These are phyloP conservation scores for Alloplasta piceator DNA, from an alignment of 2,888 invertebrate genomes.

Conservation along the genomic window DNA sequence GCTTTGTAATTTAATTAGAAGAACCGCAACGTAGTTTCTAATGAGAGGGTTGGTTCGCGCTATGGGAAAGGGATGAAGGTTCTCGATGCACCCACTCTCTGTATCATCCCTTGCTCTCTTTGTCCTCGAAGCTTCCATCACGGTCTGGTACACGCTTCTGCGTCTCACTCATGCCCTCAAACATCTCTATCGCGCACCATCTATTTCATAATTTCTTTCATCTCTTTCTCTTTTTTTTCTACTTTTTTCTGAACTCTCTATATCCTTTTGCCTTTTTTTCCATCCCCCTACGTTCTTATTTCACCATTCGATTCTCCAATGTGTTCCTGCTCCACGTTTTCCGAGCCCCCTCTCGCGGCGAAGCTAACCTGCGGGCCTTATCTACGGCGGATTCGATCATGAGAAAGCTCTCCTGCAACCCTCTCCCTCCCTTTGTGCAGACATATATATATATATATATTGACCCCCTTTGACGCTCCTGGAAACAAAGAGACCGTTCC, in stretches of 20 bases:
- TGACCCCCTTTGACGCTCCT: slow-evolving; percentile 70
- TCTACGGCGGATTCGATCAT: slow-evolving; percentile 31
- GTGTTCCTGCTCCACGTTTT: slow-evolving; percentile 50
- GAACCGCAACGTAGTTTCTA: slow-evolving; percentile 67
- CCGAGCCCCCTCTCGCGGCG: not conserved
- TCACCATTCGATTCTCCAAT: slow-evolving; percentile 65
- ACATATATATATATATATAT: slow-evolving; percentile 17
- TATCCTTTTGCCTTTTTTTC: slow-evolving; percentile 16
- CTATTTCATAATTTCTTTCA: slow-evolving; percentile 13
- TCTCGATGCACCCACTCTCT: slow-evolving; percentile 51
- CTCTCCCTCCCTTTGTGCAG: not conserved
- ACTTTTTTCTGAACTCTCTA: not conserved
- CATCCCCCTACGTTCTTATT: slow-evolving; percentile 62
- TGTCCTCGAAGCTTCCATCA: slow-evolving; percentile 13
- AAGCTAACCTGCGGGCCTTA: slow-evolving; percentile 30
- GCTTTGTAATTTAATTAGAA: slow-evolving; percentile 73
- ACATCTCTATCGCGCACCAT: not conserved
- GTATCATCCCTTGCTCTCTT: slow-evolving; percentile 20
- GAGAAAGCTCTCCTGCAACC: slow-evolving; percentile 24
- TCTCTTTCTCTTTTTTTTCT: slow-evolving; percentile 8
- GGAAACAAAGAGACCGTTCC: slow-evolving; percentile 72
- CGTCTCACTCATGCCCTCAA: slow-evolving; percentile 16
- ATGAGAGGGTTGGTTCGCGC: slow-evolving; percentile 66
- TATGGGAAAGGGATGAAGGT: slow-evolving; percentile 31
- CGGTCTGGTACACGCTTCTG: slow-evolving; percentile 3